Evolutionary conservation across 2,113 vertebrate genomes (phyloP).

Genomic region (Suricata suricatta): DNA sequence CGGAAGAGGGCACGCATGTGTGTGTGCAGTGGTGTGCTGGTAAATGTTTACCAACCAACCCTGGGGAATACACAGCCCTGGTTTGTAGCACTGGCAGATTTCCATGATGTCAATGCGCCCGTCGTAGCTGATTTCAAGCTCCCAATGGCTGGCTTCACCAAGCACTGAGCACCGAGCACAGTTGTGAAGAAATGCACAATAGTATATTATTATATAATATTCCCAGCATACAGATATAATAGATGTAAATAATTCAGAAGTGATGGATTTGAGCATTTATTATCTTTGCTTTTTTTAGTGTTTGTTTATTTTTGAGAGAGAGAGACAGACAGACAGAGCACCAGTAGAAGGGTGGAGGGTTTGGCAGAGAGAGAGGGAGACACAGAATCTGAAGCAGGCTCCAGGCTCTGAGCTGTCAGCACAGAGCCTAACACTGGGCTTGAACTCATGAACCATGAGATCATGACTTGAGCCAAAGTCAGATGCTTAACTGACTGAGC

Average conservation of each 20-base stretch:
- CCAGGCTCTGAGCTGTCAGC: too few relatives aligned
- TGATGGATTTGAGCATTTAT: background rate
- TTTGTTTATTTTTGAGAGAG: too few relatives aligned
- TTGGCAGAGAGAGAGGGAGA: too few relatives aligned
- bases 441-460: too few relatives aligned
- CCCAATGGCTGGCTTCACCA: background rate
- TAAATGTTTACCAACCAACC: conserved; percentile 19
- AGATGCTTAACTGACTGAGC: too few relatives aligned
- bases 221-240: background rate
- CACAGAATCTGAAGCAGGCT: too few relatives aligned
- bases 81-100: background rate
- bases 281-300: background rate
- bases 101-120: background rate
- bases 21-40: background rate
- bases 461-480: too few relatives aligned
- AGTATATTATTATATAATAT: background rate
- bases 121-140: background rate
- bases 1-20: too few relatives aligned
- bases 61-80: conserved; percentile 21
- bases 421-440: too few relatives aligned
- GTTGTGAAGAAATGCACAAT: background rate
- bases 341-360: too few relatives aligned
- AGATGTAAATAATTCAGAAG: background rate
- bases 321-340: too few relatives aligned
- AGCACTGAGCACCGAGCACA: background rate